phyloP scores from a whole-genome alignment of 2,113 vertebrate species.

The Indicator indicator region DNA sequence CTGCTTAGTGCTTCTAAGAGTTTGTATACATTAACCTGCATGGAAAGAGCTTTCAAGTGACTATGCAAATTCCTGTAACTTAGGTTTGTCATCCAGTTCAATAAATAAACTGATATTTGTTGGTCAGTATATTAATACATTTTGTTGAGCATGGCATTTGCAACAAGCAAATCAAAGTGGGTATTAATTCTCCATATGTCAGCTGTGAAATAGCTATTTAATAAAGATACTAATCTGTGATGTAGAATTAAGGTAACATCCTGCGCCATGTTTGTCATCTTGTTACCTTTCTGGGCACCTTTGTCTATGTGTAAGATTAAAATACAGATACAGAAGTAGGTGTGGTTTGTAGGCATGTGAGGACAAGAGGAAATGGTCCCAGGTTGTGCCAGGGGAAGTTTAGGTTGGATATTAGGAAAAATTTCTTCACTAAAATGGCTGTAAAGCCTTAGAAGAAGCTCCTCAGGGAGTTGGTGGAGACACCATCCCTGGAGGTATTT shows the following conservation, averaged over 20 bases:
- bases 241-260: constrained; percentile 6
- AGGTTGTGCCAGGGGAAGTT: too few species aligned
- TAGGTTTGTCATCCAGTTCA: not conserved
- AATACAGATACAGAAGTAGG: not conserved
- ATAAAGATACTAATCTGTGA: not conserved
- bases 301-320: not conserved
- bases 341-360: not conserved
- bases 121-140: not conserved
- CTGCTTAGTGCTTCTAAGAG: not conserved
- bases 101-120: not conserved
- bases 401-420: too few species aligned
- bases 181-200: constrained; percentile 13
- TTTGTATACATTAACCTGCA: not conserved
- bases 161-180: not conserved
- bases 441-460: too few species aligned
- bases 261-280: not conserved
- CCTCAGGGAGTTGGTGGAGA: too few species aligned
- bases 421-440: too few species aligned
- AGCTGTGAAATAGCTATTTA: constrained; percentile 17
- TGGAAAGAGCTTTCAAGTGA: not conserved
- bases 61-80: not conserved
- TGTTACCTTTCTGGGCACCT: not conserved
- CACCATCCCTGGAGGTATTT: too few species aligned
- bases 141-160: not conserved
- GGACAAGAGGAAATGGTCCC: too few species aligned